These are phyloP conservation scores for Chondrilla cf. caribensis DNA, from an alignment of 37 sponge, comb jelly and placozoan species.

Conservation along the genomic window DNA sequence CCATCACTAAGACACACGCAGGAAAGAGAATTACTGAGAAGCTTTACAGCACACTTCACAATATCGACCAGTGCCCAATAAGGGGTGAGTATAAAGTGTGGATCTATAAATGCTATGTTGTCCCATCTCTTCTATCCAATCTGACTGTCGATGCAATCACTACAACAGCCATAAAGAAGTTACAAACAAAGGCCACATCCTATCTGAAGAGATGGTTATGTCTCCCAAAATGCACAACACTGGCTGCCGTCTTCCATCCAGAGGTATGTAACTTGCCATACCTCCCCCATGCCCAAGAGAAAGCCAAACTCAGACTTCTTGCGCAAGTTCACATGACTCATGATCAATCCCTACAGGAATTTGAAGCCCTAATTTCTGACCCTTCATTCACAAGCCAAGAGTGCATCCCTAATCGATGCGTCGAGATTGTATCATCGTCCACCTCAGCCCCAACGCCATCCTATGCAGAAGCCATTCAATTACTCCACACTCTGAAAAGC, in stretches of 20 bases:
- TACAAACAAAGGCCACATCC: not conserved
- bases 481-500: not conserved
- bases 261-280: not conserved
- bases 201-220: not conserved
- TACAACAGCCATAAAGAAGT: not conserved
- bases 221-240: not conserved
- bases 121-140: not conserved
- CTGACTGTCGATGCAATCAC: not conserved
- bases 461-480: not conserved
- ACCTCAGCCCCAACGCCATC: not conserved
- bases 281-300: not conserved
- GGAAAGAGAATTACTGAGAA: not conserved
- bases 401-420: not conserved
- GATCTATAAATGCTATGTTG: slow-evolving; percentile 11
- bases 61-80: slow-evolving; percentile 11
- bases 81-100: slow-evolving; percentile 24
- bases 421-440: not conserved
- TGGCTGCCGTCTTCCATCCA: not conserved
- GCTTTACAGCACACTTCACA: not conserved
- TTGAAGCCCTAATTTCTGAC: not conserved
- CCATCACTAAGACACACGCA: not conserved
- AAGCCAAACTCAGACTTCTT: not conserved
- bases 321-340: not conserved
- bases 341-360: not conserved
- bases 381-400: not conserved